A percentile compares a stretch with the other conserved stretches of the same genome.
phyloP scores from a whole-genome alignment of 2,113 vertebrate species.

The Melanerpes aurifrons region DNA sequence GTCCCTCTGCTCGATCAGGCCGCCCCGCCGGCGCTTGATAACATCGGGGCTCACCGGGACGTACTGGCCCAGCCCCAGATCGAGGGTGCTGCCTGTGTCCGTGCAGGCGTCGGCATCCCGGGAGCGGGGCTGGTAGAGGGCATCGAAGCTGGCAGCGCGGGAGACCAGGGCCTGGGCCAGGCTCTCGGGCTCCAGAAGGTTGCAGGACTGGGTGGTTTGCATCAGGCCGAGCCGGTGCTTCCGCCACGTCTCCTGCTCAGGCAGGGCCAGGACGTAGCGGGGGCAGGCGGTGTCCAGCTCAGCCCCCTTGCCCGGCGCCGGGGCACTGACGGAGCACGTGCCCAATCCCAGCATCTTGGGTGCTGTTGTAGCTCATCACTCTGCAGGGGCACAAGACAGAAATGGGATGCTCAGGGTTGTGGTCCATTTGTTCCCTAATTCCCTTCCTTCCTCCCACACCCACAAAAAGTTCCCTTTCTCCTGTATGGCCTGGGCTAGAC shows the following conservation, averaged over 20 bases:
- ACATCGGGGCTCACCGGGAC: slow-evolving; percentile 86
- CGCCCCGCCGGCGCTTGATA: slow-evolving; percentile 91
- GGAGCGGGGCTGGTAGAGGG: slow-evolving; percentile 75
- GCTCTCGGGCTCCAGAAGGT: slow-evolving; percentile 80
- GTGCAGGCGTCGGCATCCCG: slow-evolving; percentile 73
- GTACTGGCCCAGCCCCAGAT: slow-evolving; percentile 73
- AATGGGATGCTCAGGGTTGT: background rate
- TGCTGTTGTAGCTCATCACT: slow-evolving; percentile 84
- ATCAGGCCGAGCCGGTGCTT: slow-evolving; percentile 80
- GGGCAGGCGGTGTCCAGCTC: slow-evolving; percentile 61
- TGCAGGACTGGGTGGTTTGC: slow-evolving; percentile 76
- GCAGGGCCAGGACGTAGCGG: slow-evolving; percentile 78
- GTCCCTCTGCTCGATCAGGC: slow-evolving; percentile 94
- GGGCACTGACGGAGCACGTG: slow-evolving; percentile 78
- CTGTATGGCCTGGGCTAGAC: accelerated
- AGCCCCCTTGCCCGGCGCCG: slow-evolving; percentile 56
- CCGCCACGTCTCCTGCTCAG: slow-evolving; percentile 86
- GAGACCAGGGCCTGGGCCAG: slow-evolving; percentile 79
- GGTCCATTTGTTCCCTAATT: accelerated
- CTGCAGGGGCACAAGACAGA: slow-evolving; percentile 67
- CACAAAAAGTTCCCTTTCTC: accelerated
- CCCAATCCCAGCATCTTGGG: slow-evolving; percentile 87
- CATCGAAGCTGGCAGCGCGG: slow-evolving; percentile 80
- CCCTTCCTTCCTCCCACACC: background rate
- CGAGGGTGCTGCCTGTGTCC: slow-evolving; percentile 42